A percentile compares a stretch with the other conserved stretches of the same genome.
Evolutionary conservation across 2,797 vertebrate genomes (phyloP).

Genomic region (Epinephelus coioides): DNA sequence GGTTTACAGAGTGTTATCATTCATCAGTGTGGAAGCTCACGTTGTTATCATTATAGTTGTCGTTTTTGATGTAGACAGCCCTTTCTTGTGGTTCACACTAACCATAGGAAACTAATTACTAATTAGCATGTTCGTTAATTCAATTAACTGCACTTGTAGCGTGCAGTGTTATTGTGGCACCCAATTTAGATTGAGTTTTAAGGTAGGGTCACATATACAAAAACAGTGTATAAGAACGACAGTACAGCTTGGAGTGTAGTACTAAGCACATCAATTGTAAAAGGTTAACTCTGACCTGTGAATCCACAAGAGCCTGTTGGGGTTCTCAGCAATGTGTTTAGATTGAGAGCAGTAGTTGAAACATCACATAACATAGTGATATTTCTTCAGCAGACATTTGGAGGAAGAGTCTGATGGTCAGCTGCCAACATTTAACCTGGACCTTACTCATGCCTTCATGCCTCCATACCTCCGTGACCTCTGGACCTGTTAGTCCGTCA

Average conservation of each 20-base stretch:
- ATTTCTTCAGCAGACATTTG: not conserved
- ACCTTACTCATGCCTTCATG: not conserved
- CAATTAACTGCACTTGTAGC: not conserved
- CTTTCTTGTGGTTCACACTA: not conserved
- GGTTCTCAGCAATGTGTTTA: not conserved
- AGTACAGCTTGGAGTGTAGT: too few relatives aligned
- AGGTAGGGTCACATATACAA: not conserved
- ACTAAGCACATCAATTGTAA: too few relatives aligned
- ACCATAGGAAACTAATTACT: not conserved
- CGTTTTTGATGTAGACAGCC: too few relatives aligned
- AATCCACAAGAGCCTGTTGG: too few relatives aligned
- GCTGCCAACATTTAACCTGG: not conserved
- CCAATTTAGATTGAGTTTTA: not conserved
- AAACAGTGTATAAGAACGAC: too few relatives aligned
- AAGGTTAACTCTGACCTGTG: not conserved
- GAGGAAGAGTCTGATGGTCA: not conserved
- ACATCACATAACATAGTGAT: not conserved
- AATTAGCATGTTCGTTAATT: not conserved
- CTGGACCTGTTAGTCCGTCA: not conserved
- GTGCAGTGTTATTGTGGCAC: not conserved
- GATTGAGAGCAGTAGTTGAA: not conserved
- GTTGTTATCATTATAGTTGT: too few relatives aligned
- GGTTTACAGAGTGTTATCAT: too few relatives aligned
- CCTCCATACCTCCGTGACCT: not conserved
- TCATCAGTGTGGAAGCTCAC: too few relatives aligned